Percentiles rank a stretch among this genome's conserved stretches.
These are phyloP conservation scores for Drosophila barbarae DNA, from an alignment of 2,888 invertebrate species.

Conservation along the genomic window DNA sequence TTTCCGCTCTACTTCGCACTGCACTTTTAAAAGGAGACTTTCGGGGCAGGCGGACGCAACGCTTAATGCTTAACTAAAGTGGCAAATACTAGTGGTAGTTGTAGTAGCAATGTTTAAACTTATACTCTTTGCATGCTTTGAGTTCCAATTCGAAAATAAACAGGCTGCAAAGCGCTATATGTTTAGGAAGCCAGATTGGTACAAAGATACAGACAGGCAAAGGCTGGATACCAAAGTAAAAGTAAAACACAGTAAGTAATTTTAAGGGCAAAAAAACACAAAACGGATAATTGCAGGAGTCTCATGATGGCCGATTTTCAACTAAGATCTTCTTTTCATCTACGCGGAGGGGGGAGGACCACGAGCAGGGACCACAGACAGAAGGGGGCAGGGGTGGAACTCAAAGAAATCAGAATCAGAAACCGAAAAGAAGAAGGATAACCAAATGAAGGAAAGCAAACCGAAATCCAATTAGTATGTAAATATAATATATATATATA, in stretches of 20 bases:
- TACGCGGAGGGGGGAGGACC: constrained; percentile 17
- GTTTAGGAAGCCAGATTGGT: constrained; percentile 14
- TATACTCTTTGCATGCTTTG: constrained; percentile 49
- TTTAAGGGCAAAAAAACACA: constrained; percentile 5
- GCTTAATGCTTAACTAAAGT: constrained; percentile 49
- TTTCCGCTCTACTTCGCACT: constrained; percentile 29
- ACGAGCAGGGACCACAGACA: constrained; percentile 8
- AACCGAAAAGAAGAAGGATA: constrained; percentile 10
- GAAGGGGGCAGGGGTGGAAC: constrained; percentile 18
- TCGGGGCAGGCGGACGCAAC: constrained; percentile 6
- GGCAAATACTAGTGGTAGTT: constrained; percentile 51
- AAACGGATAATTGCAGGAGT: constrained; percentile 22
- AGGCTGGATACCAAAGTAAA: constrained; percentile 10
- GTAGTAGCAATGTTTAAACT: not conserved
- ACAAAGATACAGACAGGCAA: constrained; percentile 9
- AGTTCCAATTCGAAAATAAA: constrained; percentile 34
- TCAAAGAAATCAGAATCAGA: constrained; percentile 6
- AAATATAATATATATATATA: constrained; percentile 53
- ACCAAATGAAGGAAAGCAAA: constrained; percentile 28
- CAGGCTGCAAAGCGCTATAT: constrained; percentile 41
- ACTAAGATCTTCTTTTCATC: constrained; percentile 23
- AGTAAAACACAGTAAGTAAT: constrained; percentile 3
- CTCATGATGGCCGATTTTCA: constrained; percentile 28
- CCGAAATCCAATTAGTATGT: constrained; percentile 45
- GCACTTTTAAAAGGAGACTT: constrained; percentile 13